phyloP scores from a whole-genome alignment of 2,797 vertebrate genomes.

The Acrossocheilus fasciatus region DNA sequence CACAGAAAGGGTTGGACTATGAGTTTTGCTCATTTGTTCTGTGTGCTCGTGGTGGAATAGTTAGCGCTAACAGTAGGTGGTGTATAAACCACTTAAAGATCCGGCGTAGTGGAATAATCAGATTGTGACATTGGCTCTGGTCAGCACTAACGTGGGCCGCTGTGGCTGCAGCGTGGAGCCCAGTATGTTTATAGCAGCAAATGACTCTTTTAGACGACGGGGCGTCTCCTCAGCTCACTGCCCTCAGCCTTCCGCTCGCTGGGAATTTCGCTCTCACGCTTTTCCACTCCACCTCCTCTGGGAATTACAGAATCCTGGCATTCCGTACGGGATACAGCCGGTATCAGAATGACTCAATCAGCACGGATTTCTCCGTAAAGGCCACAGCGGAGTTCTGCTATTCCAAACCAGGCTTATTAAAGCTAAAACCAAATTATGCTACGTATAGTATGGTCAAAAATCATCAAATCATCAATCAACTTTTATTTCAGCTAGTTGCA shows the following conservation, averaged over 20 bases:
- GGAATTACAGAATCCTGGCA: conserved; percentile 41
- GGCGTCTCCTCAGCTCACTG: conserved; percentile 37
- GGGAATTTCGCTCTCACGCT: conserved; percentile 38
- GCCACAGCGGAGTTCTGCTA: neutral
- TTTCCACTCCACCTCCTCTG: conserved; percentile 31
- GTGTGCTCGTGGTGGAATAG: neutral
- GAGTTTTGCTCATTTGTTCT: neutral
- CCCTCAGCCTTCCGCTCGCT: conserved; percentile 29
- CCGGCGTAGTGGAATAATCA: conserved; percentile 24
- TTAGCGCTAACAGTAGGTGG: neutral
- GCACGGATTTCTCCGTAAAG: neutral
- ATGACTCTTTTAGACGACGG: conserved; percentile 24
- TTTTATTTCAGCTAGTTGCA: neutral
- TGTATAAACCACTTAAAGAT: conserved; percentile 8
- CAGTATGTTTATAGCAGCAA: conserved; percentile 15
- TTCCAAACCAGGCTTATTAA: neutral
- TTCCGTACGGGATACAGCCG: conserved; percentile 31
- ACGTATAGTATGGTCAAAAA: neutral
- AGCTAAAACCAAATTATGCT: neutral
- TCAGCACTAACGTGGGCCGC: neutral
- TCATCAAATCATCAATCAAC: no score
- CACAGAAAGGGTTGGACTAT: neutral
- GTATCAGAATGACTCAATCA: conserved; percentile 4
- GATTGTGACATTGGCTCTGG: neutral
- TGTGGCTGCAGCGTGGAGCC: neutral